Percentiles rank a stretch among this genome's conserved stretches.
Conservation (phyloP, 2,888 invertebrate species). For the Ephialtes manifestator region DNA sequence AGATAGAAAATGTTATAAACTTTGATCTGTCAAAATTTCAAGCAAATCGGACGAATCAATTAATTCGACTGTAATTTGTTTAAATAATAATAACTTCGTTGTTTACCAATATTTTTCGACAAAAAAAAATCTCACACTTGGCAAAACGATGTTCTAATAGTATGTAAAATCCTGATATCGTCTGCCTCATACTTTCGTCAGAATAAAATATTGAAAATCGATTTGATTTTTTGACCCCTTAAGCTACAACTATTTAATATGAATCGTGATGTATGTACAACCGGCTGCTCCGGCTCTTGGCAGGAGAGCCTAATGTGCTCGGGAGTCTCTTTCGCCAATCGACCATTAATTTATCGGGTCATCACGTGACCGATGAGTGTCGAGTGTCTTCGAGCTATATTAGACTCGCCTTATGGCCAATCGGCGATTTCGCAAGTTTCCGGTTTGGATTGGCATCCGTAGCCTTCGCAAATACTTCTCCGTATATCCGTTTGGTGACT, state of each 20-base stretch:
- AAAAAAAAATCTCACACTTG: too few relatives aligned
- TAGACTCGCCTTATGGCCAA: conserved; percentile 11
- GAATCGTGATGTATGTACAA: neutral
- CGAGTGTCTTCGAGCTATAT: conserved; percentile 41
- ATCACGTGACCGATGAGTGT: conserved; percentile 30
- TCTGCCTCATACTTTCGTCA: too few relatives aligned
- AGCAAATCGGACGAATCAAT: too few relatives aligned
- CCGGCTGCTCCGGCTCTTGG: neutral
- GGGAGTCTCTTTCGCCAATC: conserved; percentile 26
- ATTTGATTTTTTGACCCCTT: neutral
- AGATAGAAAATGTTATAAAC: too few relatives aligned
- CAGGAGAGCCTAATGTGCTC: neutral
- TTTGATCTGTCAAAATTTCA: too few relatives aligned
- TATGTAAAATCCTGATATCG: too few relatives aligned
- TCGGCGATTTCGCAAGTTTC: conserved; percentile 51
- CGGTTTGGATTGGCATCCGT: conserved; percentile 12
- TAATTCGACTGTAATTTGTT: too few relatives aligned
- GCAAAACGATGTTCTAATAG: too few relatives aligned
- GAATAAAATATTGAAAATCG: too few relatives aligned
- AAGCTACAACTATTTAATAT: neutral
- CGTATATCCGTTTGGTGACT: neutral
- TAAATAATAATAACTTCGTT: too few relatives aligned
- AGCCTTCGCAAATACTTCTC: neutral
- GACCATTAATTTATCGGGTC: conserved; percentile 34
- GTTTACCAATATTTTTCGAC: too few relatives aligned